Conservation (phyloP, 2,113 vertebrate species). For the Chrysemys picta region DNA sequence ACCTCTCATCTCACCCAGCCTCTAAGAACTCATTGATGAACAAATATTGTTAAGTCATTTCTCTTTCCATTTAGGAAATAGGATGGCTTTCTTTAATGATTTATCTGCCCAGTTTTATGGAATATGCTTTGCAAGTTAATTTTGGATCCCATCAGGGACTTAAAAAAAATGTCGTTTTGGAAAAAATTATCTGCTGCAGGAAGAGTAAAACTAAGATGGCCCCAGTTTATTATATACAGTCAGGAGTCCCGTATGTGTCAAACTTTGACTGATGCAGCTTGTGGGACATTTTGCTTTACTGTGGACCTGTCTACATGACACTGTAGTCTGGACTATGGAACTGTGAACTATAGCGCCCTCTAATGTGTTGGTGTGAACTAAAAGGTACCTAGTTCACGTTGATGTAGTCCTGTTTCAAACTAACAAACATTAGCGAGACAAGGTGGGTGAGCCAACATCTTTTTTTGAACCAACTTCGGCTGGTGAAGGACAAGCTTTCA, state of each 20-base stretch:
- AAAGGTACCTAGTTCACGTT: neutral
- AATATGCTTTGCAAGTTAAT: neutral
- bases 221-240: neutral
- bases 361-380: neutral
- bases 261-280: neutral
- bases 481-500: neutral
- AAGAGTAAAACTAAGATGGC: neutral
- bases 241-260: fast-evolving
- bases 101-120: neutral
- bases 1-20: neutral
- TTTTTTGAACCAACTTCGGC: neutral
- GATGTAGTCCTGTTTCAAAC: neutral
- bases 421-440: neutral
- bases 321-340: neutral
- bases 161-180: neutral
- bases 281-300: neutral
- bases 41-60: neutral
- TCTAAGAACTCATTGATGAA: neutral
- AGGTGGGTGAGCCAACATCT: neutral
- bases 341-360: neutral
- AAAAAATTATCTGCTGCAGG: neutral
- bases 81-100: neutral
- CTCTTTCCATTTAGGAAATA: neutral
- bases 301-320: neutral
- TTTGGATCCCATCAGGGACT: slow-evolving; percentile 29